These are phyloP conservation scores for Fistularia commersonii DNA, from an alignment of 2,797 vertebrate species.

Conservation along the genomic window DNA sequence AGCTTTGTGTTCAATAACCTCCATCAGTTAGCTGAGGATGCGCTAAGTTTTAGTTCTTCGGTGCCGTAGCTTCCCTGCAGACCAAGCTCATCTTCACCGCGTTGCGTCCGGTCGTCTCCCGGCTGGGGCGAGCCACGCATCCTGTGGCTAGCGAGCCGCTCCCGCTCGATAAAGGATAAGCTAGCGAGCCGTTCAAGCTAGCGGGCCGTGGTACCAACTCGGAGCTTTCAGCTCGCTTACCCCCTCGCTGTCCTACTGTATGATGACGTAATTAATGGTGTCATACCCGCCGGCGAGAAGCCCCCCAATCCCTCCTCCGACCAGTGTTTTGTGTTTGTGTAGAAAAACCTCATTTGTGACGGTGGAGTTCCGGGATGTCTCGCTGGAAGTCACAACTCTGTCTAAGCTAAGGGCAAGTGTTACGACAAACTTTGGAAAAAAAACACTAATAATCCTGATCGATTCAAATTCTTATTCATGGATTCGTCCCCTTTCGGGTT, in stretches of 20 bases:
- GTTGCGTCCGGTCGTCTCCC: slow-evolving; percentile 18
- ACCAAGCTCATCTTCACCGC: slow-evolving; percentile 27
- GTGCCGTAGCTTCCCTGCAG: slow-evolving; percentile 43
- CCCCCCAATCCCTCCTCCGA: slow-evolving; percentile 24
- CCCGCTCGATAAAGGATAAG: no score
- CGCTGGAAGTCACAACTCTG: no score
- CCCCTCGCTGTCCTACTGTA: slow-evolving; percentile 42
- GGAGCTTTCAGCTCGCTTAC: slow-evolving; percentile 14
- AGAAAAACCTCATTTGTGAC: slow-evolving; percentile 27
- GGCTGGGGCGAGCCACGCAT: no score
- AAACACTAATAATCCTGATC: no score
- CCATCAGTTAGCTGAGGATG: slow-evolving; percentile 20
- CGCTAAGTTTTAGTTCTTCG: slow-evolving; percentile 43
- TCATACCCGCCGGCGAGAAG: slow-evolving; percentile 24
- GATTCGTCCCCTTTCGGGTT: no score
- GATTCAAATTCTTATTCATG: no score
- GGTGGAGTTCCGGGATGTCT: not conserved
- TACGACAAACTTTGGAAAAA: no score
- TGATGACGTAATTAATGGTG: slow-evolving; percentile 36
- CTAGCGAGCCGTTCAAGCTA: no score
- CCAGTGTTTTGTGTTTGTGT: slow-evolving; percentile 55
- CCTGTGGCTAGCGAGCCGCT: no score
- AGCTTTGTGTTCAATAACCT: slow-evolving; percentile 33
- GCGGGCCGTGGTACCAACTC: not conserved
- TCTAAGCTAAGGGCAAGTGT: no score